Conservation (phyloP, 2,113 vertebrate species). For the Camelus bactrianus region DNA sequence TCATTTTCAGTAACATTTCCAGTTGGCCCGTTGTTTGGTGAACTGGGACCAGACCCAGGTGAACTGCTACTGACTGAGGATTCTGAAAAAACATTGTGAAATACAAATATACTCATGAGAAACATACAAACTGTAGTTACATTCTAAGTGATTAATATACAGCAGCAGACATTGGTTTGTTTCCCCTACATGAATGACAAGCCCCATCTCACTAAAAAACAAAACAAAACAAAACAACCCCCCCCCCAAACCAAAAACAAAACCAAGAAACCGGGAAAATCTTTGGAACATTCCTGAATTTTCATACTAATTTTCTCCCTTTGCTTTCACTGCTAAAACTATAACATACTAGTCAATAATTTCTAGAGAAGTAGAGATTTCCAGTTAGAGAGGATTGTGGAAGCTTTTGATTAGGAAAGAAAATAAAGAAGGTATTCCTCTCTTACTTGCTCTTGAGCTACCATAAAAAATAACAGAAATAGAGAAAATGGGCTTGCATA, state of each 20-base stretch:
- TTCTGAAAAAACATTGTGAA: constrained; percentile 89
- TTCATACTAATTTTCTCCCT: not conserved
- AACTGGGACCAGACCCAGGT: constrained; percentile 96
- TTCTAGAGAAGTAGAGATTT: not conserved
- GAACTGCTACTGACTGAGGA: constrained; percentile 95
- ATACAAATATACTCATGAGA: constrained; percentile 10
- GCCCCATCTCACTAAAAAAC: not conserved
- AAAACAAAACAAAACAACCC: not conserved
- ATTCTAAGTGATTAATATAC: not conserved
- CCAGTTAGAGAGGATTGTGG: not conserved
- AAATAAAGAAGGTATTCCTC: constrained; percentile 55
- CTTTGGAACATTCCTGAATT: not conserved
- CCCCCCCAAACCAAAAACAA: too few relatives aligned
- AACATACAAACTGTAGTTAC: not conserved
- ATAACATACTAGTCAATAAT: not conserved
- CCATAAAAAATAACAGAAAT: constrained; percentile 71
- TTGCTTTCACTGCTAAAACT: constrained; percentile 31
- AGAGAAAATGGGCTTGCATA: constrained; percentile 73
- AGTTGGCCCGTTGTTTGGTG: constrained; percentile 95
- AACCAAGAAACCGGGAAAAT: not conserved
- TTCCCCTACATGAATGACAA: not conserved
- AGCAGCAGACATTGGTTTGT: not conserved
- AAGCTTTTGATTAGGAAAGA: not conserved
- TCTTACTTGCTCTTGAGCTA: constrained; percentile 64
- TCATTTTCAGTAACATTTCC: constrained; percentile 94